Conservation (phyloP, 1,140 invertebrate genomes). For the Achatina immaculata region DNA sequence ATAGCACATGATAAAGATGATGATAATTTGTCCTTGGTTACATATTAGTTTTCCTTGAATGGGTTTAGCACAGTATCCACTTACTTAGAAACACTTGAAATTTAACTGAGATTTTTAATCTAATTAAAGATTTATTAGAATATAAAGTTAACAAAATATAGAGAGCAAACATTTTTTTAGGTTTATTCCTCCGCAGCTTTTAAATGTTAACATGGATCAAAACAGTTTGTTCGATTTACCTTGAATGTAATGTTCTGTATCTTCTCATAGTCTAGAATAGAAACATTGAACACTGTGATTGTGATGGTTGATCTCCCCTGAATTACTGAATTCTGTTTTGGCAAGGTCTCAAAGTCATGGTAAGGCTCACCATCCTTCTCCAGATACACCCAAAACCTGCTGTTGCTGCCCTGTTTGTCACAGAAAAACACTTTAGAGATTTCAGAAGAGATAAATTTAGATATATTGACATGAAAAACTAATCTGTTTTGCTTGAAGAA, state of each 20-base stretch:
- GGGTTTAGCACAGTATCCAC: too few relatives aligned
- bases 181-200: too few relatives aligned
- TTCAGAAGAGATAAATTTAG: background rate
- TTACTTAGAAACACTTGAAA: too few relatives aligned
- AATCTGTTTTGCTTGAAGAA: background rate
- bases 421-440: conserved; percentile 15
- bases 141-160: too few relatives aligned
- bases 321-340: background rate
- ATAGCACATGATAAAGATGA: too few relatives aligned
- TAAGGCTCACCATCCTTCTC: conserved; percentile 79
- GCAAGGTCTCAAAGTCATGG: conserved; percentile 38
- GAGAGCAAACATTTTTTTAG: too few relatives aligned
- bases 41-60: too few relatives aligned
- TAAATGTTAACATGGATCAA: too few relatives aligned
- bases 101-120: too few relatives aligned
- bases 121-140: too few relatives aligned
- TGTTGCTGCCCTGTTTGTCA: conserved; percentile 84
- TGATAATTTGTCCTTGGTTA: too few relatives aligned
- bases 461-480: background rate
- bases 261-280: conserved; percentile 87
- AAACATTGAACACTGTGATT: conserved; percentile 87
- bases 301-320: conserved; percentile 86
- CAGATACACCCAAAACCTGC: conserved; percentile 86
- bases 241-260: conserved; percentile 79
- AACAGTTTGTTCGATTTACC: too few relatives aligned